Conservation (phyloP, 2,797 vertebrate genomes). For the Acanthornis magna region DNA sequence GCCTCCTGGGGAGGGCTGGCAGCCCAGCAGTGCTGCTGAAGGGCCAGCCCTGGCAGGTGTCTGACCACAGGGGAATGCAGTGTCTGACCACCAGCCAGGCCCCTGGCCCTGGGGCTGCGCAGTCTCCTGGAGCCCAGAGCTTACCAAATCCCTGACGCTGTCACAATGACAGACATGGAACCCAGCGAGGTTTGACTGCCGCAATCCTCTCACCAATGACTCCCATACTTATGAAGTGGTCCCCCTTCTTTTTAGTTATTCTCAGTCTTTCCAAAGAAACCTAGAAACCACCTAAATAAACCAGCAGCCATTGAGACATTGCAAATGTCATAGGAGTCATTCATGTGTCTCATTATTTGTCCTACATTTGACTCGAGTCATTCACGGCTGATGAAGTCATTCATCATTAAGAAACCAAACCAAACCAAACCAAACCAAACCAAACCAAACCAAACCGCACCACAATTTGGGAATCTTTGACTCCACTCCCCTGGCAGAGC, state of each 20-base stretch:
- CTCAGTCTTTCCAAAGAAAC: slow-evolving; percentile 65
- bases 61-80: neutral
- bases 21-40: neutral
- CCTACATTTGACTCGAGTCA: slow-evolving; percentile 61
- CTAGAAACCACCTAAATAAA: slow-evolving; percentile 72
- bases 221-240: neutral
- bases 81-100: neutral
- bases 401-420: slow-evolving; percentile 61
- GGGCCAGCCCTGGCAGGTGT: neutral
- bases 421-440: slow-evolving; percentile 33
- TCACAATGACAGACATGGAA: slow-evolving; percentile 9
- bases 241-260: slow-evolving; percentile 33
- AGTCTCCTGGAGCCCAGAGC: neutral
- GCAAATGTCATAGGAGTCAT: slow-evolving; percentile 69
- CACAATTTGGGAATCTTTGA: slow-evolving; percentile 53
- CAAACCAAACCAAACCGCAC: slow-evolving; percentile 38
- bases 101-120: neutral
- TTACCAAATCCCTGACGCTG: neutral
- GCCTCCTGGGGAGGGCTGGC: neutral
- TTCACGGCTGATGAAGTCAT: slow-evolving; percentile 67
- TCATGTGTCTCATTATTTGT: slow-evolving; percentile 63
- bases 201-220: neutral
- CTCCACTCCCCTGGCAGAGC: slow-evolving; percentile 10
- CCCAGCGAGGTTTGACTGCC: neutral
- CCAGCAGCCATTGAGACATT: slow-evolving; percentile 38